These are phyloP conservation scores for Caenorhabditis sp. DNA, from an alignment of 2,888 invertebrate species.

Conservation along the genomic window DNA sequence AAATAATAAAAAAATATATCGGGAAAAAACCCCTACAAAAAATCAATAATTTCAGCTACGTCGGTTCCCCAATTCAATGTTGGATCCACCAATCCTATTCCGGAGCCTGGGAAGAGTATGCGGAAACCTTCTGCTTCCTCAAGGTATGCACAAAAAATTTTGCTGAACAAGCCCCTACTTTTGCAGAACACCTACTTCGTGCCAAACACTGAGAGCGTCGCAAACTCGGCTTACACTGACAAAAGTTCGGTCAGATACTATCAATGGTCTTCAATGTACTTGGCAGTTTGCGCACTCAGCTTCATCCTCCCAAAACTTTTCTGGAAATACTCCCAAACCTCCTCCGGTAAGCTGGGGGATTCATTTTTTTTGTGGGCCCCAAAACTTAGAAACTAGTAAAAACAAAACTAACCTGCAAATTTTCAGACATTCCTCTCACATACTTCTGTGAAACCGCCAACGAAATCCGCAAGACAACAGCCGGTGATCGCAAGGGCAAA, in stretches of 20 bases:
- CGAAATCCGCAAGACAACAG: constrained; percentile 1
- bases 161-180: not conserved
- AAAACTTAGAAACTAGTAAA: too few species aligned
- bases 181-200: constrained; percentile 62
- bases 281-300: constrained; percentile 15
- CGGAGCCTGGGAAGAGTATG: constrained; percentile 61
- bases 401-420: too few species aligned
- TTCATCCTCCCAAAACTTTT: constrained; percentile 34
- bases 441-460: constrained; percentile 28
- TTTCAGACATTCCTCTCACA: constrained; percentile 19
- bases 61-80: constrained; percentile 48
- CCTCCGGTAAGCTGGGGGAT: too few species aligned
- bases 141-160: constrained; percentile 3
- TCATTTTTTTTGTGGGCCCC: not conserved
- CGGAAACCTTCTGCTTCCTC: constrained; percentile 52
- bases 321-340: constrained; percentile 17
- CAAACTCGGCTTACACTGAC: too few species aligned
- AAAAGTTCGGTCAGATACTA: constrained; percentile 34
- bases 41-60: constrained; percentile 17
- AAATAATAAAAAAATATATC: too few species aligned
- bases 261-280: constrained; percentile 50
- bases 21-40: too few species aligned
- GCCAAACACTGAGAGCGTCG: constrained; percentile 33
- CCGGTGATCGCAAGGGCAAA: constrained; percentile 11
- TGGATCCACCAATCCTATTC: constrained; percentile 65